Evolutionary conservation across 2,888 invertebrate genomes (phyloP), one percentile per base, ranked within the genome.

Genomic region (Pollenia angustigena): DNA sequence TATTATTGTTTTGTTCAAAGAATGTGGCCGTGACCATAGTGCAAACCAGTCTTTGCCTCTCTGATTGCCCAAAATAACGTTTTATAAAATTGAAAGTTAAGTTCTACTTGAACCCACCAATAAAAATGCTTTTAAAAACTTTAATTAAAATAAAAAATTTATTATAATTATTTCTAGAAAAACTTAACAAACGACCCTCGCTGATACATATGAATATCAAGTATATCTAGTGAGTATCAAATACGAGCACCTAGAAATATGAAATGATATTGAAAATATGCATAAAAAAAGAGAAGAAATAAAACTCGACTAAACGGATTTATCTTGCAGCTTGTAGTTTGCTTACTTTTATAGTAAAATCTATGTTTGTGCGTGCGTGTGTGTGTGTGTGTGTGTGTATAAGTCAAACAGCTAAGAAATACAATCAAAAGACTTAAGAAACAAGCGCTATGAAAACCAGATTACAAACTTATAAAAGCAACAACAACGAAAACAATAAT

Each of bases 201-300:
- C 16, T 23, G 23, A 42, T 12, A 40, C 4, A 40, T 46, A 56
- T 32, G 44, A n/a, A 8, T 54, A 32, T 6, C 32, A 54, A 62
- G 11, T 44, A 23, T 46, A 58, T 46, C 40, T 75, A 23, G 11
- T 46, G 44, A 76, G 32, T 48, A 58, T 74, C 71, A 44, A 68
- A 79, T 54, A 46, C 16, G 52, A 69, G 14, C 23, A 78, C 52
- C 66, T 44, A 62, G 72, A 85, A 78, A 68, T 87, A 81, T 81
- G 76, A 84, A 72, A 68, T 84, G 66, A 58, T 81, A 84, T 74
- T 85, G 64, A 81, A 64, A 83, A 80, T 71, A 80, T 83, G 83
- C 64, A 82, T 81, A 80, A 74, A 60, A 48, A 40, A 4, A 60
- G 16, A 11, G 2, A 11, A 16, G 4, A n/a, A 52, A 69, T 56